A percentile compares a stretch with the other conserved stretches of the same genome.
phyloP scores from a whole-genome alignment of 2,113 vertebrate genomes.

The Plectropomus leopardus region DNA sequence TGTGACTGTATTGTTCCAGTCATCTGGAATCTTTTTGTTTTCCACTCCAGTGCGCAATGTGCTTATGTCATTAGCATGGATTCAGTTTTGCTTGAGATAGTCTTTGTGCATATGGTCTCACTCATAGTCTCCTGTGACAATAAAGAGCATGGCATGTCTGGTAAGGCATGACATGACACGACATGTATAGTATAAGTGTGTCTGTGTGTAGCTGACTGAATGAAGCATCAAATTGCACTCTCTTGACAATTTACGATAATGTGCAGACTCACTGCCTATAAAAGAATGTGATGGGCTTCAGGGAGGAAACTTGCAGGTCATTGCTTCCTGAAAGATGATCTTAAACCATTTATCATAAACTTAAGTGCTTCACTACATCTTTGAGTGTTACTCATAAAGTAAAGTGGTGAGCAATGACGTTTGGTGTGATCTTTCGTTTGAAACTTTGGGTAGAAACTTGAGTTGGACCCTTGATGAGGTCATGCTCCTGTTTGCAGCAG shows the following conservation, averaged over 20 bases:
- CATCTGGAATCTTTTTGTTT: constrained; percentile 27
- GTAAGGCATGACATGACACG: not conserved
- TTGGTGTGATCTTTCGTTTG: not conserved
- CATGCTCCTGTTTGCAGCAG: not conserved
- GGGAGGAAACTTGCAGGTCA: constrained; percentile 57
- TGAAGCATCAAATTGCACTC: constrained; percentile 35
- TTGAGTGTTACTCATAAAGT: constrained; percentile 27
- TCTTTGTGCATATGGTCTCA: constrained; percentile 18
- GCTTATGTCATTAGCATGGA: constrained; percentile 41
- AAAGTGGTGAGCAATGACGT: not conserved
- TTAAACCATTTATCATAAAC: constrained; percentile 46
- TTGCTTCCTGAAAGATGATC: constrained; percentile 60
- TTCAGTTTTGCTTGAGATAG: constrained; percentile 28
- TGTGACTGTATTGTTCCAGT: constrained; percentile 36
- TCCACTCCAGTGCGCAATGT: not conserved
- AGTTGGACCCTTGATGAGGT: not conserved
- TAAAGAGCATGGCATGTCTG: not conserved
- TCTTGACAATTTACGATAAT: constrained; percentile 61
- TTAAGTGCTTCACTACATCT: constrained; percentile 49
- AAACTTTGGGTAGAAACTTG: not conserved
- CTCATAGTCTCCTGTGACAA: constrained; percentile 7
- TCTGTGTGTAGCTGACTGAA: constrained; percentile 25
- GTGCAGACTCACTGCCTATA: constrained; percentile 34
- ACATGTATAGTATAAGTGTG: not conserved
- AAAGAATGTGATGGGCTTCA: constrained; percentile 50